These are phyloP conservation scores for Scomber japonicus DNA, from an alignment of 2,113 vertebrate species.

Conservation along the genomic window DNA sequence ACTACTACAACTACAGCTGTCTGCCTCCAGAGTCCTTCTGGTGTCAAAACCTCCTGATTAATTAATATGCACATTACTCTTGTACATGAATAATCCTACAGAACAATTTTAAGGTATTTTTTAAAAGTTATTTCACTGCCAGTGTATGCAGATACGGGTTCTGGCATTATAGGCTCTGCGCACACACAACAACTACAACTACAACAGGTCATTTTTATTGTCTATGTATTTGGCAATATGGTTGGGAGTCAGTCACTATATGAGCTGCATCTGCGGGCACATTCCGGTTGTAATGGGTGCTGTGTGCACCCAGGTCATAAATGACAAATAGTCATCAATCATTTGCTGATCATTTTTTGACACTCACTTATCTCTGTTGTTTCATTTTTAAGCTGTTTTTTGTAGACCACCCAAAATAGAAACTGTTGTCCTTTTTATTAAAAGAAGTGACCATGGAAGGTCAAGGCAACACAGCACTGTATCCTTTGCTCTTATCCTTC, in stretches of 20 bases:
- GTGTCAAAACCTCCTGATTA: no score
- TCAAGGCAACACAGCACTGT: constrained; percentile 27
- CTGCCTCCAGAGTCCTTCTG: no score
- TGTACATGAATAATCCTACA: no score
- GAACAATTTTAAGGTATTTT: no score
- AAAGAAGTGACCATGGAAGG: constrained; percentile 24
- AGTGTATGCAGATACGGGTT: no score
- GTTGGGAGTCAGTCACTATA: not conserved
- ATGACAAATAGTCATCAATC: not conserved
- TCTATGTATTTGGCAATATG: not conserved
- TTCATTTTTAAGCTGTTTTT: not conserved
- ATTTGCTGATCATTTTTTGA: constrained; percentile 15
- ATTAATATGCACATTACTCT: no score
- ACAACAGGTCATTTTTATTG: not conserved
- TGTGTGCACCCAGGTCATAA: not conserved
- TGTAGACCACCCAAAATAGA: not conserved
- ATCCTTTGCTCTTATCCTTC: constrained; percentile 12
- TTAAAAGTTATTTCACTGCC: no score
- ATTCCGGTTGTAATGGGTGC: constrained; percentile 5
- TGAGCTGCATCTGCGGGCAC: constrained; percentile 1
- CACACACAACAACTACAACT: not conserved
- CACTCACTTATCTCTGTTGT: constrained; percentile 4
- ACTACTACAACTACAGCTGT: no score
- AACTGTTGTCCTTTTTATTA: not conserved
- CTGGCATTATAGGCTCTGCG: no score